Percentiles rank a stretch among this genome's conserved stretches.
These are phyloP conservation scores for Synanthedon tipuliformis DNA, from an alignment of 2,888 invertebrate genomes.

Conservation along the genomic window DNA sequence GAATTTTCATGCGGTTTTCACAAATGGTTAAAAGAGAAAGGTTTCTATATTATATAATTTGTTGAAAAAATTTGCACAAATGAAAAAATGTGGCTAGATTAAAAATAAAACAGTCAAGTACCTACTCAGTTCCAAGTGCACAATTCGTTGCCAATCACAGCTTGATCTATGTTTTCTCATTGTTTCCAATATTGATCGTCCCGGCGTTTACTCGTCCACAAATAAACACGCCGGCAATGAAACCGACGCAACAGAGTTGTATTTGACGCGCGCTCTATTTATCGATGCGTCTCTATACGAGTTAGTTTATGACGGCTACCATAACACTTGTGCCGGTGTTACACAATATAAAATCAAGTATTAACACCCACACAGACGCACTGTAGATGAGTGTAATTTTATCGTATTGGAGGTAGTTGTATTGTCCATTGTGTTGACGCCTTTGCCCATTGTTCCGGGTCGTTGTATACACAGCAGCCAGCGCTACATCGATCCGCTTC, in stretches of 20 bases:
- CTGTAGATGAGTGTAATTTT: slow-evolving; percentile 47
- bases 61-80: too few species aligned
- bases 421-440: slow-evolving; percentile 66
- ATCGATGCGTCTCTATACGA: neutral
- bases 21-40: too few species aligned
- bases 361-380: slow-evolving; percentile 40
- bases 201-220: neutral
- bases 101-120: too few species aligned
- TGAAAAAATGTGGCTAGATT: too few species aligned
- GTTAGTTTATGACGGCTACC: slow-evolving; percentile 2
- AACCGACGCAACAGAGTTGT: neutral
- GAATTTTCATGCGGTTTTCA: too few species aligned
- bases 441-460: slow-evolving; percentile 52
- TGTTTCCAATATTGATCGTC: neutral
- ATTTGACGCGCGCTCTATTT: neutral
- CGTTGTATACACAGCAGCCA: slow-evolving; percentile 31
- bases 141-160: neutral
- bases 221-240: neutral
- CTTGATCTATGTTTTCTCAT: neutral
- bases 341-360: slow-evolving; percentile 33
- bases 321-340: slow-evolving; percentile 22
- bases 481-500: slow-evolving; percentile 39
- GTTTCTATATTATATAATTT: too few species aligned
- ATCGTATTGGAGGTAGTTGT: slow-evolving; percentile 49
- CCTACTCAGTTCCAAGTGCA: too few species aligned